Conservation (phyloP, 1,140 invertebrate genomes). For the Pogonognathellus flavescens region DNA sequence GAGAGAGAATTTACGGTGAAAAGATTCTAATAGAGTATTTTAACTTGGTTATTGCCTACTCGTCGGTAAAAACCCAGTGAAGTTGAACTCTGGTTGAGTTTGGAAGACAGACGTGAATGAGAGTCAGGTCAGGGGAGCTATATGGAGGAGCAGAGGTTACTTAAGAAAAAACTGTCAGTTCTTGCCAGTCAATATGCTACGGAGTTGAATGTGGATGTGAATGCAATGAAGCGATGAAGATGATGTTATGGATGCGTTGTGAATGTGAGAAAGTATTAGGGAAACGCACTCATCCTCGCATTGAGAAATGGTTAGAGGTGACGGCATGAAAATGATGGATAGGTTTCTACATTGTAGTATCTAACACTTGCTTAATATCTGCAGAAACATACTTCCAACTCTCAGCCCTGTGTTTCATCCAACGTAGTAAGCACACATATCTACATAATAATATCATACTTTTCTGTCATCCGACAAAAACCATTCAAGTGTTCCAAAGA, state of each 20-base stretch:
- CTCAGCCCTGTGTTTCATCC: not conserved
- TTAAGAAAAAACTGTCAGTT: conserved; percentile 44
- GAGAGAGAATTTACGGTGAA: conserved; percentile 30
- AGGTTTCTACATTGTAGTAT: conserved; percentile 52
- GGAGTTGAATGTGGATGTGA: conserved; percentile 30
- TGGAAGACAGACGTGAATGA: not conserved
- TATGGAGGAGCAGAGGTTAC: not conserved
- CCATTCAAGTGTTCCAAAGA: conserved; percentile 20
- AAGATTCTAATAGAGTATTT: conserved; percentile 55
- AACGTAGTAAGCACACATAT: not conserved
- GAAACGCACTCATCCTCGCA: conserved; percentile 37
- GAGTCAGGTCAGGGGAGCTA: conserved; percentile 20
- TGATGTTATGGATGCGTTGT: conserved; percentile 34
- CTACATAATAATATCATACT: conserved; percentile 42
- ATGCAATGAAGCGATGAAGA: conserved; percentile 56
- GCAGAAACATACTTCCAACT: not conserved
- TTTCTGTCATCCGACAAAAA: conserved; percentile 18
- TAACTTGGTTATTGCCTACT: conserved; percentile 53
- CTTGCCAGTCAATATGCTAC: conserved; percentile 45
- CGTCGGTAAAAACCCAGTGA: conserved; percentile 49
- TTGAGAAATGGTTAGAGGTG: conserved; percentile 54
- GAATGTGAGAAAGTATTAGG: conserved; percentile 51
- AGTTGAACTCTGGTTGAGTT: not conserved
- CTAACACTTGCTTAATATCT: conserved; percentile 4
- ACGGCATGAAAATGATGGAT: conserved; percentile 63